Conservation (phyloP, 2,888 invertebrate species). For the Pogonocherus hispidulus region DNA sequence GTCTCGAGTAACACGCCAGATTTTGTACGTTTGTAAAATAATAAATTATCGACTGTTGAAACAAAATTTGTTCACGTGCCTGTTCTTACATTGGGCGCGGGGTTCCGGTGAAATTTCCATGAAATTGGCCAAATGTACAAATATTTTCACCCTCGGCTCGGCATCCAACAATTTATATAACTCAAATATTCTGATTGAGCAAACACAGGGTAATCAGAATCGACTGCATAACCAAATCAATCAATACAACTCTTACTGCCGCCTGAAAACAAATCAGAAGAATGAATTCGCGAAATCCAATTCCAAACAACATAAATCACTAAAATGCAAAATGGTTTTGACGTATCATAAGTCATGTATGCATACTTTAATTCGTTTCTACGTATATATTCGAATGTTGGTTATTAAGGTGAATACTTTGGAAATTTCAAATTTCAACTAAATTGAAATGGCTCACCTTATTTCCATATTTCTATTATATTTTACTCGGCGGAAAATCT, state of each 20-base stretch:
- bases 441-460: slow-evolving; percentile 26
- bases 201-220: slow-evolving; percentile 53
- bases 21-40: background rate
- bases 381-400: slow-evolving; percentile 30
- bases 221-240: slow-evolving; percentile 47
- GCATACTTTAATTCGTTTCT: slow-evolving; percentile 54
- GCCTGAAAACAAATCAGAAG: slow-evolving; percentile 62
- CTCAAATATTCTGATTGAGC: slow-evolving; percentile 53
- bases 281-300: slow-evolving; percentile 65
- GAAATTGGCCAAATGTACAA: slow-evolving; percentile 45
- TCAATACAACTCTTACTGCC: slow-evolving; percentile 37
- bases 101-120: slow-evolving; percentile 44
- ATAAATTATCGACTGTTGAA: background rate
- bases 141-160: slow-evolving; percentile 36
- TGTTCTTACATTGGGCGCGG: slow-evolving; percentile 5
- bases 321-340: slow-evolving; percentile 65
- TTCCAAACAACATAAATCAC: slow-evolving; percentile 67
- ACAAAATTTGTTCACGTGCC: slow-evolving; percentile 21
- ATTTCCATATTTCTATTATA: slow-evolving; percentile 25
- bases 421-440: slow-evolving; percentile 25
- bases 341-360: slow-evolving; percentile 65
- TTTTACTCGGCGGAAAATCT: slow-evolving; percentile 16
- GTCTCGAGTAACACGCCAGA: background rate
- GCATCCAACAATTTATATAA: slow-evolving; percentile 47
- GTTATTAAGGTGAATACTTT: slow-evolving; percentile 29